These are phyloP conservation scores for Caenorhabditis wallacei DNA, from an alignment of 2,888 invertebrate genomes.

Conservation along the genomic window DNA sequence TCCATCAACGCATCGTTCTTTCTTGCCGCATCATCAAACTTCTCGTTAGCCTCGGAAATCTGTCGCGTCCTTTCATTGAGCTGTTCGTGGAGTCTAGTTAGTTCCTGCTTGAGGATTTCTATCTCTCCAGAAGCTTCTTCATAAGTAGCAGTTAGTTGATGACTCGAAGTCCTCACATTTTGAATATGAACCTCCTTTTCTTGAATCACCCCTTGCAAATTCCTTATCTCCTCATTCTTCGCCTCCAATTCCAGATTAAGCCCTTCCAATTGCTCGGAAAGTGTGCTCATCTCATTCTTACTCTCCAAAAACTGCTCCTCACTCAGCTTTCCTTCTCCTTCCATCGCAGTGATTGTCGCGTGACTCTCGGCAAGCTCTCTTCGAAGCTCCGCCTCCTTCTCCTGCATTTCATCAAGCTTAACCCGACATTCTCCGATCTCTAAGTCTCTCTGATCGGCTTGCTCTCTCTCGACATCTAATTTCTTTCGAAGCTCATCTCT, in stretches of 20 bases:
- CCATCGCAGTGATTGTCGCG: conserved; percentile 39
- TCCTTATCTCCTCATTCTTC: conserved; percentile 55
- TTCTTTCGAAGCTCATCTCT: conserved; percentile 50
- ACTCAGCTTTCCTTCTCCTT: conserved; percentile 49
- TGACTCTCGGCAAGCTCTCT: conserved; percentile 60
- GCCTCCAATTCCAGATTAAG: conserved; percentile 40
- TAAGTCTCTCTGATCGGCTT: conserved; percentile 61
- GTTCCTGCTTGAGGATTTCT: conserved; percentile 44
- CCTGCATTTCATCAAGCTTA: conserved; percentile 63
- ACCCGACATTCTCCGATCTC: conserved; percentile 58
- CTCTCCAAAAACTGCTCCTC: conserved; percentile 48
- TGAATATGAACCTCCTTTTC: conserved; percentile 64
- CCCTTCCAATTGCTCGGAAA: conserved; percentile 43
- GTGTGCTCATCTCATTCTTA: conserved; percentile 54
- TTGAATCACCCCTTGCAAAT: conserved; percentile 44
- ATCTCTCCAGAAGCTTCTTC: conserved; percentile 56
- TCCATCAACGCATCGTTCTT: conserved; percentile 44
- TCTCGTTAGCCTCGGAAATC: conserved; percentile 42
- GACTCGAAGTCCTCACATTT: conserved; percentile 41
- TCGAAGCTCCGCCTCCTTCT: conserved; percentile 66
- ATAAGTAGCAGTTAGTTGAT: conserved; percentile 50
- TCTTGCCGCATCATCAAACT: conserved; percentile 42
- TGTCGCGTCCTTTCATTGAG: conserved; percentile 41
- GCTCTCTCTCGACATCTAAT: conserved; percentile 53
- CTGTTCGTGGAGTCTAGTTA: conserved; percentile 44